These are phyloP conservation scores for Pelusios castaneus DNA, from an alignment of 2,113 vertebrate species.

Conservation along the genomic window DNA sequence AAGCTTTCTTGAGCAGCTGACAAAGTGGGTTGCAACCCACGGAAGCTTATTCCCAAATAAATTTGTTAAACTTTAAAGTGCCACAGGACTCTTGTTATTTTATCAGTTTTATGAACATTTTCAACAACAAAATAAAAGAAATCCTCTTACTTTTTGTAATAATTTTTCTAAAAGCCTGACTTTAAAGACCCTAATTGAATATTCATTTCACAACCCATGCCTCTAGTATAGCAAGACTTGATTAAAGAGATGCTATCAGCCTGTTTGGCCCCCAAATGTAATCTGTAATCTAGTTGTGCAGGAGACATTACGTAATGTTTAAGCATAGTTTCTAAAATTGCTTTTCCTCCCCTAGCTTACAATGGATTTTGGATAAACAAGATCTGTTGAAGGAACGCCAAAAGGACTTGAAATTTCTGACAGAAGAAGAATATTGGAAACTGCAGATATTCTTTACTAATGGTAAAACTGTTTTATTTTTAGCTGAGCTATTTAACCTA, in stretches of 20 bases:
- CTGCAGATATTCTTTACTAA: constrained; percentile 99
- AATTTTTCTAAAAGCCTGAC: rapidly evolving
- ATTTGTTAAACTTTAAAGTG: no score
- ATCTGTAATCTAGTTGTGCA: not conserved
- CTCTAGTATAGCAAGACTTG: not conserved
- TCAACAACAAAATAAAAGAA: not conserved
- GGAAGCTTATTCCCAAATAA: no score
- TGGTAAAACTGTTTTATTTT: constrained; percentile 79
- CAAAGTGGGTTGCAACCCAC: no score
- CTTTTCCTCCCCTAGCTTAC: constrained; percentile 82
- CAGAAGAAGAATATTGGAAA: constrained; percentile 99
- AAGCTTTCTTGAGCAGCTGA: no score
- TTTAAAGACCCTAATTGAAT: rapidly evolving
- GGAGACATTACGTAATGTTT: not conserved
- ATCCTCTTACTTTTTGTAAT: not conserved
- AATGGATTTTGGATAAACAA: constrained; percentile 99
- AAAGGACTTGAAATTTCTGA: constrained; percentile 96
- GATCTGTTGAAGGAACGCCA: constrained; percentile 98
- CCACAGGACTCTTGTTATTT: no score
- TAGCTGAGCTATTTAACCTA: not conserved
- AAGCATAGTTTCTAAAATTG: constrained; percentile 7
- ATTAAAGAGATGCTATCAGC: not conserved
- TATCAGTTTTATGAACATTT: rapidly evolving
- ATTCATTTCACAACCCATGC: not conserved
- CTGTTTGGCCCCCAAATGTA: not conserved